A percentile compares a stretch with the other conserved stretches of the same genome.
These are phyloP conservation scores for Caloenas nicobarica DNA, from an alignment of 2,113 vertebrate species.

Conservation along the genomic window DNA sequence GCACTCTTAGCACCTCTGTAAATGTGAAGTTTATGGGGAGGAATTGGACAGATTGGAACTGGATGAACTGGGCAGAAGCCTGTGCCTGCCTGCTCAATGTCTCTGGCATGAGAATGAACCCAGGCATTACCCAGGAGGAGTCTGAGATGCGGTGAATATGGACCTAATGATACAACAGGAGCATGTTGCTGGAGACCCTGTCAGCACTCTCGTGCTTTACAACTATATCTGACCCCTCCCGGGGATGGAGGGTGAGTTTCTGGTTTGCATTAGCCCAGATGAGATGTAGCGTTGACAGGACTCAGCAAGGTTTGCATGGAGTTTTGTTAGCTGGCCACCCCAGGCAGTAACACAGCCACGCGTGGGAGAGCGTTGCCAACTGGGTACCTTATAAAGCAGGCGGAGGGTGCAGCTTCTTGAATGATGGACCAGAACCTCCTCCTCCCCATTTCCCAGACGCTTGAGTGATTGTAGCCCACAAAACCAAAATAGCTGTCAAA, in stretches of 20 bases:
- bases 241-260: slow-evolving; percentile 31
- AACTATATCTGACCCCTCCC: slow-evolving; percentile 54
- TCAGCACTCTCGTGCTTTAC: slow-evolving; percentile 62
- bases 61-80: background rate
- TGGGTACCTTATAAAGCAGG: background rate
- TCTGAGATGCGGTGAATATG: background rate
- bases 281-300: slow-evolving; percentile 59
- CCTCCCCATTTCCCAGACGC: background rate
- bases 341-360: background rate
- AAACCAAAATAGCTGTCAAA: background rate
- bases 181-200: slow-evolving; percentile 37
- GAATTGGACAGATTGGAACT: background rate
- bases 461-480: background rate
- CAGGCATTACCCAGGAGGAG: background rate
- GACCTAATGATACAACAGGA: slow-evolving; percentile 43
- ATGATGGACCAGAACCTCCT: background rate
- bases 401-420: background rate
- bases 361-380: background rate
- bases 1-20: background rate
- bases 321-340: background rate
- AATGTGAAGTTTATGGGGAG: background rate
- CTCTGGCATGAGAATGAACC: background rate
- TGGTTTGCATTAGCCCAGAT: slow-evolving; percentile 65
- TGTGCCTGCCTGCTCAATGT: background rate
- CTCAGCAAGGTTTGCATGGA: slow-evolving; percentile 5